Base-by-base conservation (phyloP, 2,113 vertebrate genomes). In the Eolophus roseicapilla region DNA sequence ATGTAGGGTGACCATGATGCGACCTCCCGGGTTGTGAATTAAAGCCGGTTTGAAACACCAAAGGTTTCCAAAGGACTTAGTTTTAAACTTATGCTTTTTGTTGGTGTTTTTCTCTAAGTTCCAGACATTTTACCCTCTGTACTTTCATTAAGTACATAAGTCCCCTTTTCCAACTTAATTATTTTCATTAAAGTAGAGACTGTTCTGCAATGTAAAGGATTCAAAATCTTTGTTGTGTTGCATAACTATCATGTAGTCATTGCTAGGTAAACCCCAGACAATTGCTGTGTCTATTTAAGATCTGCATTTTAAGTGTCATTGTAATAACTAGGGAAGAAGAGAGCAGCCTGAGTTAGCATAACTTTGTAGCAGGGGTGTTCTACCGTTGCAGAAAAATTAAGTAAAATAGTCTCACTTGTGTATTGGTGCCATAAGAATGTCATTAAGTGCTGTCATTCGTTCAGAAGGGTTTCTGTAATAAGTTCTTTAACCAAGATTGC, bases 361-460 rank as follows among this genome's bases (percentile, higher is more conserved):
- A 65, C 49, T 91, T 82, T 80, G 53, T 75, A 44, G 52, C 18
- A 65, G 27, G 39, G 28, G 18, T 70, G 50, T 64, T 96, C 53
- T 80, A 33, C 31, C 5, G 5, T 7, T 88, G 59, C 64, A 94
- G 55, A 87, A 85, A 88, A 94, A 86, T 13, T 44, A 53, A 68
- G 43, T 83, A 53, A 53, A 91, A 63, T 33, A 94, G 55, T 88
- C 37, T 46, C 75, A 53, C 41, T 94, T 46, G 23, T 43, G 23
- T 77, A 59, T 55, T 85, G 37, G 55, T 88, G 49, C 59, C 77
- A 17, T 52, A 87, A 82, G 63, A 93, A 64, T 77, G 43, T 59
- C 62, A 46, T 97, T 86, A 92, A 60, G 41, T 59, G 19, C 63
- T 90, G 87, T 88, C 82, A 90, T 83, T 92, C 87, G 92, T 80